Evolutionary conservation across 2,888 invertebrate genomes (phyloP), one percentile per base, ranked within the genome.

Genomic region (Elegia similella): DNA sequence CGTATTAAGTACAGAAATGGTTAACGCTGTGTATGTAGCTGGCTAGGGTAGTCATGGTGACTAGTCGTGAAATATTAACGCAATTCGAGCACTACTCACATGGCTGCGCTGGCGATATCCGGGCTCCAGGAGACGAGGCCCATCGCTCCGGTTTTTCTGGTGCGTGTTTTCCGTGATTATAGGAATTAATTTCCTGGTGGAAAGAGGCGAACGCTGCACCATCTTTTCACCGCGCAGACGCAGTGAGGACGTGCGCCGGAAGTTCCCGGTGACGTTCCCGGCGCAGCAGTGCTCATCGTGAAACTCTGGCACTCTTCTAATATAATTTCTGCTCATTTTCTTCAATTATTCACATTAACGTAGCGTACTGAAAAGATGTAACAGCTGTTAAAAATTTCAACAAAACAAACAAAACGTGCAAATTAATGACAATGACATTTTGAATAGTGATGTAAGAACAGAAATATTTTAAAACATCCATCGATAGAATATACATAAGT

Each of bases 181-280:
- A 70, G 92, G 92, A 77, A 93, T 93, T 80, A 88, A 83, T 87
- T 80, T 91, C 80, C 85, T 88, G 72, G 85, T 88, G 80, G 84
- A 82, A 77, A 88, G 80, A 75, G 90, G 92, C 76, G 92, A 92
- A 64, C 91, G 90, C 73, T 88, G 91, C 86, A 89, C 84, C 87
- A 91, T 91, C 84, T 92, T 89, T 86, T 93, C 93, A 75, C 93
- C 94, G 84, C 94, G 94, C 93, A 95, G 78, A 76, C 95, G 94
- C 93, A 95, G 81, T 80, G 95, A 94, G 58, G 92, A 90, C 69
- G 94, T 93, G 78, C 95, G 94, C 64, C 93, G 93, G 80, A 95
- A 93, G 74, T 88, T 82, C 74, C 92, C 80, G 78, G 86, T 84
- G 88, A 85, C 81, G 86, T 89, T 88, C 78, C 86, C 87, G 81